A percentile compares a stretch with the other conserved stretches of the same genome.
Evolutionary conservation across 2,888 invertebrate genomes (phyloP).

Genomic region (Gerris lacustris): DNA sequence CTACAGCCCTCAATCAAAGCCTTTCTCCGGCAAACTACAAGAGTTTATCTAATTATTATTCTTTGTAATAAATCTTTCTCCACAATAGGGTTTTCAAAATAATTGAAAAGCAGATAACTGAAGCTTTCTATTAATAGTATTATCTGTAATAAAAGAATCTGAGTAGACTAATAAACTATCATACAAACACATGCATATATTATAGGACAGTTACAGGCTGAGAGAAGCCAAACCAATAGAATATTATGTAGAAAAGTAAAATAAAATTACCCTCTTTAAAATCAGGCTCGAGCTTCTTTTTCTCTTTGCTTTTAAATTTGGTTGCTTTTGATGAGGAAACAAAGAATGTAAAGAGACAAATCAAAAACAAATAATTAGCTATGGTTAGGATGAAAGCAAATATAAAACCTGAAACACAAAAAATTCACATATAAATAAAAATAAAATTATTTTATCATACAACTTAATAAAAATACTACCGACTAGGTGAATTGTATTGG

Average conservation of each 20-base stretch:
- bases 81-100: too few species aligned
- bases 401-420: constrained; percentile 44
- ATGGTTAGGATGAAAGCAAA: constrained; percentile 66
- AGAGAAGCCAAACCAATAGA: constrained; percentile 5
- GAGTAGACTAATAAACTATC: too few species aligned
- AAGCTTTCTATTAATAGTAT: too few species aligned
- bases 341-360: constrained; percentile 63
- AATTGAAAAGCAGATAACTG: too few species aligned
- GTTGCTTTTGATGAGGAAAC: constrained; percentile 68
- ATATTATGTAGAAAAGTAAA: constrained; percentile 1
- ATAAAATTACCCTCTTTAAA: constrained; percentile 58
- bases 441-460: background rate
- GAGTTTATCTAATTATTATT: too few species aligned
- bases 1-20: too few species aligned
- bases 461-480: too few species aligned
- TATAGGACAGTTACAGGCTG: background rate
- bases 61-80: too few species aligned
- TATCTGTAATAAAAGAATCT: too few species aligned
- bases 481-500: too few species aligned
- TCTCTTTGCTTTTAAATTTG: constrained; percentile 54
- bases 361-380: constrained; percentile 63
- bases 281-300: constrained; percentile 58
- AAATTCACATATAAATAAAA: constrained; percentile 15
- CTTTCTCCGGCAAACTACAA: too few species aligned
- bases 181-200: background rate